Evolutionary conservation across 2,797 vertebrate genomes (phyloP).

Genomic region (Salmo trutta): DNA sequence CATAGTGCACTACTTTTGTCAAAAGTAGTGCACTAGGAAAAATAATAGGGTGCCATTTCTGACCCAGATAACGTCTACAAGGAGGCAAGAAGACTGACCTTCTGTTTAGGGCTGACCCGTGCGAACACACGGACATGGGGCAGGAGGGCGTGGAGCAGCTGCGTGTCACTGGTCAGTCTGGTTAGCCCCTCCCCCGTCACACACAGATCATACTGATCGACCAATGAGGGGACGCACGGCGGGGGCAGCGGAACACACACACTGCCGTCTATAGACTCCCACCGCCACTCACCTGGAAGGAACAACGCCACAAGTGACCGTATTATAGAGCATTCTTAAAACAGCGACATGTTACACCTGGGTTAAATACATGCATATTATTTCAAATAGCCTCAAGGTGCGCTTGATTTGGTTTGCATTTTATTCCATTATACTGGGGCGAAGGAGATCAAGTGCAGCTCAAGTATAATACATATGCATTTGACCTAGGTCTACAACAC

Average conservation of each 20-base stretch:
- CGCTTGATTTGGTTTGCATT: too few relatives aligned
- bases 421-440: too few relatives aligned
- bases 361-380: not conserved
- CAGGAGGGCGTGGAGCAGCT: constrained; percentile 80
- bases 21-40: not conserved
- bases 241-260: constrained; percentile 70
- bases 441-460: too few relatives aligned
- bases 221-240: constrained; percentile 67
- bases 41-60: not conserved
- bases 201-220: constrained; percentile 82
- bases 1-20: too few relatives aligned
- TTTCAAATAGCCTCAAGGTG: too few relatives aligned
- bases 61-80: not conserved
- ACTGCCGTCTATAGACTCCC: constrained; percentile 85
- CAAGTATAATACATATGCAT: too few relatives aligned
- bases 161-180: constrained; percentile 69
- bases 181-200: constrained; percentile 90
- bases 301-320: not conserved
- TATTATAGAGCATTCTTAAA: not conserved
- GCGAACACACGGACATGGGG: constrained; percentile 91
- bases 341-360: not conserved
- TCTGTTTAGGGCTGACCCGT: constrained; percentile 95
- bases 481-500: too few relatives aligned
- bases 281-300: constrained; percentile 80
- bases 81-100: constrained; percentile 73